Evolutionary conservation across 2,888 invertebrate genomes (phyloP).

Genomic region (Sturmia bella): DNA sequence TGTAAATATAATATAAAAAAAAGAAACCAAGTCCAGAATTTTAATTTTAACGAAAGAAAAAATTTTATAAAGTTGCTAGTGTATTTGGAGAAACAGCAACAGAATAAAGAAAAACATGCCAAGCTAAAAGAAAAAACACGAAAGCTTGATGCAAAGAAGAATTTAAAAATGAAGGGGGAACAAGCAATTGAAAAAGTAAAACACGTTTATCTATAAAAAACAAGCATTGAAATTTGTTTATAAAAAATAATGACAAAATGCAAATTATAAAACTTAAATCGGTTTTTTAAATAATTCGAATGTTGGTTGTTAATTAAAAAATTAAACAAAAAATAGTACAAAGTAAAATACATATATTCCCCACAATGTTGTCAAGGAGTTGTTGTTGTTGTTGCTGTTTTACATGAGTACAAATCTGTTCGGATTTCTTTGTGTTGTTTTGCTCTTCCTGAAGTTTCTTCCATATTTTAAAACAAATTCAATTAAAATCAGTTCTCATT

Average conservation of each 20-base stretch:
- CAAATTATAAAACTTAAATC: constrained; percentile 1
- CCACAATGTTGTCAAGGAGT: constrained; percentile 58
- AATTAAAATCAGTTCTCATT: constrained; percentile 14
- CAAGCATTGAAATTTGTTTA: neutral
- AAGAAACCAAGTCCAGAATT: constrained; percentile 5
- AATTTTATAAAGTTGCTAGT: constrained; percentile 8
- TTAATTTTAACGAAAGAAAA: constrained; percentile 3
- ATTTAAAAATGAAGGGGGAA: constrained; percentile 32
- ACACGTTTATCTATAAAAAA: constrained; percentile 54
- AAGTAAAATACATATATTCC: too few relatives aligned
- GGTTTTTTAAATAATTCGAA: constrained; percentile 33
- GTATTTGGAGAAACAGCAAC: constrained; percentile 22
- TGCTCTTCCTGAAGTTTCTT: constrained; percentile 43
- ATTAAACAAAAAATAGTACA: too few relatives aligned
- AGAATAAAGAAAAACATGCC: constrained; percentile 34
- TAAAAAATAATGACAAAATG: neutral
- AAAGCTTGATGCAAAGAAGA: constrained; percentile 54
- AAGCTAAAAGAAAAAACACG: constrained; percentile 31
- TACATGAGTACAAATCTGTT: constrained; percentile 8
- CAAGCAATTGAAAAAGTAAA: constrained; percentile 30
- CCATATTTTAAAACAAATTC: constrained; percentile 2
- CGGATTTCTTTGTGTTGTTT: constrained; percentile 27
- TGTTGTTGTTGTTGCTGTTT: constrained; percentile 31
- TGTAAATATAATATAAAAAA: constrained; percentile 46
- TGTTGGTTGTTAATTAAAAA: too few relatives aligned